Conservation (phyloP, 2,888 invertebrate species). For the Bugulina stolonifera region DNA sequence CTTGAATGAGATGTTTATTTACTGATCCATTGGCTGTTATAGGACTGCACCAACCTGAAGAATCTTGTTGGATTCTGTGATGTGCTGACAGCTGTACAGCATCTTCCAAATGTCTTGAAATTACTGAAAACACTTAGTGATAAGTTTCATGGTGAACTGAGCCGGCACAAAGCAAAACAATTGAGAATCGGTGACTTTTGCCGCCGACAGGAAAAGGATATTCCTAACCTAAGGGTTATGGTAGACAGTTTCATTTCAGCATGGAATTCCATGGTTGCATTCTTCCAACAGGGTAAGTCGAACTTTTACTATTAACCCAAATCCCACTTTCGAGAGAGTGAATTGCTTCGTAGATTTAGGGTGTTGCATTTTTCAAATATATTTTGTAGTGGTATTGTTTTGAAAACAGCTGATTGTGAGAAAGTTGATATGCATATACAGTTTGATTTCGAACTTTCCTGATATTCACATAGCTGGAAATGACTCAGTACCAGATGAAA, state of each 20-base stretch:
- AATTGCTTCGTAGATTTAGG: too few relatives aligned
- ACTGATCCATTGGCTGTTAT: background rate
- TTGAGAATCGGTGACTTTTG: background rate
- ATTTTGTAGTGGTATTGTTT: too few relatives aligned
- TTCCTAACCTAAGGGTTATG: background rate
- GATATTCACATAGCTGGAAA: background rate
- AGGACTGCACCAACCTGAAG: background rate
- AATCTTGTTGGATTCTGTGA: background rate
- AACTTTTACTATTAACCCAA: too few relatives aligned
- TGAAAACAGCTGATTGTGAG: too few relatives aligned
- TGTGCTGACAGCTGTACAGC: background rate
- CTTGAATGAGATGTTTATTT: too few relatives aligned
- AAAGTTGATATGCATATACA: too few relatives aligned
- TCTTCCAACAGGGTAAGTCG: background rate
- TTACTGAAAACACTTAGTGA: background rate
- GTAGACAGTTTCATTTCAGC: background rate
- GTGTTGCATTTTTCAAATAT: too few relatives aligned
- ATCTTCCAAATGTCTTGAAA: background rate
- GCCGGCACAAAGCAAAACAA: background rate
- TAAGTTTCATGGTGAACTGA: conserved; percentile 17
- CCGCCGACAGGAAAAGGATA: background rate
- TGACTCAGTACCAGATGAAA: background rate
- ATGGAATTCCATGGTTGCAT: conserved; percentile 18
- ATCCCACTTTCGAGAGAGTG: too few relatives aligned
- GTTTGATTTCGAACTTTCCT: too few relatives aligned